Evolutionary conservation across 2,888 invertebrate species (phyloP), one percentile per base, ranked within the genome.

Genomic region (Scaeva pyrastri): DNA sequence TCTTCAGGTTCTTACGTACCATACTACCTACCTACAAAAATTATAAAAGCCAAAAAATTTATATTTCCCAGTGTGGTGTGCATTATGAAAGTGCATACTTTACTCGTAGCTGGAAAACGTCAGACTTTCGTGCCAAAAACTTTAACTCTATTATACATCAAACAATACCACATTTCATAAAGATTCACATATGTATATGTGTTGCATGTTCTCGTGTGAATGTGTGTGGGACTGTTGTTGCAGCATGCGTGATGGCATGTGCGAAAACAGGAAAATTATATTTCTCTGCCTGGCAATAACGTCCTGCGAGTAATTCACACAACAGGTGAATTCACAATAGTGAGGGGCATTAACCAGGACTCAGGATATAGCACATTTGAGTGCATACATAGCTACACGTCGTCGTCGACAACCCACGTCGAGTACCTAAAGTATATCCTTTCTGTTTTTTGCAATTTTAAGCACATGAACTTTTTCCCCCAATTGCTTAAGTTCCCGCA

Each of bases 281-380:
- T 74, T 78, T 64, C 12, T 11, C 48, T 23, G 31, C 68, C 55
- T 68, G 71, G 58, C 43, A 73, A 50, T 68, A 16, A 23, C 45
- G 23, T 23, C 70, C 31, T 70, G 45, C 58, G 56, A 75, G 62
- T 45, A 62, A 70, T 70, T 66, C 70, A 62, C 39, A 83, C 83
- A 85, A 85, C 84, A 85, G 84, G 83, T 83, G 36, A 79, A 39
- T 70, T 36, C 14, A 60, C 64, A 75, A 48, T 58, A 39, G 19
- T n/a, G 45, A 14, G 16, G 66, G 16, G 66, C 14, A 66, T 45
- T 26, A 48, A 19, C 39, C 19, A 60, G 36, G 21, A 21, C 26
- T 26, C 60, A 56, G 70, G 50, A 75, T 71, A 76, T 60, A 64
- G 8, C 56, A 56, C 21, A 64, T 68, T 45, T 62, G 16, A 0